A percentile compares a stretch with the other conserved stretches of the same genome.
Evolutionary conservation across 2,797 vertebrate genomes (phyloP).

Genomic region (Etheostoma nigrum): DNA sequence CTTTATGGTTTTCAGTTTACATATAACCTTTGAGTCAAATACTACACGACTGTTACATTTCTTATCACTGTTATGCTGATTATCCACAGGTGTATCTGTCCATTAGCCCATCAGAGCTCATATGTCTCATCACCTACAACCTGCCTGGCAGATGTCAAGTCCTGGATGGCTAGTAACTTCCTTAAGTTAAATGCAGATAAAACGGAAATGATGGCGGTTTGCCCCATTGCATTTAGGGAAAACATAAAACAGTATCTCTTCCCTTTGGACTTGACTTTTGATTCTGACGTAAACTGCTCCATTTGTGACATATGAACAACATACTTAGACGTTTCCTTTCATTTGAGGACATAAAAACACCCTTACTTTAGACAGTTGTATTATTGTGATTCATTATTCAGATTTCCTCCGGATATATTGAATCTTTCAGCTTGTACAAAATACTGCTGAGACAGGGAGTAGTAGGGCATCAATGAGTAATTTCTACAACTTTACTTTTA

Average conservation of each 20-base stretch:
- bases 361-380: not conserved
- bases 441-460: not conserved
- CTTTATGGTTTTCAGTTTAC: not conserved
- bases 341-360: not conserved
- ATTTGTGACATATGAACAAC: not conserved
- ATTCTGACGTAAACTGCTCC: too few relatives aligned
- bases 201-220: not conserved
- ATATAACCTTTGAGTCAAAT: not conserved
- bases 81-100: not conserved
- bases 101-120: not conserved
- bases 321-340: not conserved
- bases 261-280: too few relatives aligned
- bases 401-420: not conserved
- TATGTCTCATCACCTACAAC: not conserved
- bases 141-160: not conserved
- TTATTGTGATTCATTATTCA: not conserved
- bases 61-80: not conserved
- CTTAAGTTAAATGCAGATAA: constrained; percentile 7
- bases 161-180: not conserved
- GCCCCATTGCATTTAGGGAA: not conserved
- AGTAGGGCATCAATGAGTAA: not conserved
- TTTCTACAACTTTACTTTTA: not conserved
- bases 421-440: not conserved
- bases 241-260: not conserved
- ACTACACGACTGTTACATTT: not conserved